Evolutionary conservation across 2,888 invertebrate species (phyloP).

Genomic region (Nezara viridula): DNA sequence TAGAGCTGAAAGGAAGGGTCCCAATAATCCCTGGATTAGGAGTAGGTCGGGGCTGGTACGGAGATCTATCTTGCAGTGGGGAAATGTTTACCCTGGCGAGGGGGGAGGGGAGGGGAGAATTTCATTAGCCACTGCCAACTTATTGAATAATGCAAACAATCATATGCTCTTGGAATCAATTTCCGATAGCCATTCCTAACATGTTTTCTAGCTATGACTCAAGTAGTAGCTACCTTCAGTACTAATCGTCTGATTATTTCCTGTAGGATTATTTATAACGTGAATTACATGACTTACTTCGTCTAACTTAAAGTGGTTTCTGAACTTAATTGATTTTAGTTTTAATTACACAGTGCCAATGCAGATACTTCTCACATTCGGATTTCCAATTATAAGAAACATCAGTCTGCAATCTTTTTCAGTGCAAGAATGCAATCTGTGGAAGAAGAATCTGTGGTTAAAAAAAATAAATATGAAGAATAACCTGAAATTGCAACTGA

Average conservation of each 20-base stretch:
- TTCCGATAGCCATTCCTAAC: background rate
- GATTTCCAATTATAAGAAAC: too few relatives aligned
- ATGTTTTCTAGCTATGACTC: background rate
- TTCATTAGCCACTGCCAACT: background rate
- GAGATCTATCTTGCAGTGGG: slow-evolving; percentile 32
- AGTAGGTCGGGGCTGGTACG: background rate
- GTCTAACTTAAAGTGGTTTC: too few relatives aligned
- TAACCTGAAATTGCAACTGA: too few relatives aligned
- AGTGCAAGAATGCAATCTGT: too few relatives aligned
- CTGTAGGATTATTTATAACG: too few relatives aligned
- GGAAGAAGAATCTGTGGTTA: too few relatives aligned
- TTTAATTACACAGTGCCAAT: too few relatives aligned
- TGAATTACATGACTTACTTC: too few relatives aligned
- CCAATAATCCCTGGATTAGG: background rate
- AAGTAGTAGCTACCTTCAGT: background rate
- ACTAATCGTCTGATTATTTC: background rate
- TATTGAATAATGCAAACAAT: slow-evolving; percentile 48
- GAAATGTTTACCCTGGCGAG: background rate
- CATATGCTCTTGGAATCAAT: slow-evolving; percentile 27
- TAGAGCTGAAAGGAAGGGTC: background rate
- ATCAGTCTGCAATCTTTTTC: too few relatives aligned
- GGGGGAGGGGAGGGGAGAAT: slow-evolving; percentile 11
- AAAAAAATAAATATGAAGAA: too few relatives aligned
- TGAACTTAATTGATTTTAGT: too few relatives aligned
- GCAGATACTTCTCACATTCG: too few relatives aligned